phyloP scores from a whole-genome alignment of 2,888 invertebrate genomes.

The Drosophila planitibia region DNA sequence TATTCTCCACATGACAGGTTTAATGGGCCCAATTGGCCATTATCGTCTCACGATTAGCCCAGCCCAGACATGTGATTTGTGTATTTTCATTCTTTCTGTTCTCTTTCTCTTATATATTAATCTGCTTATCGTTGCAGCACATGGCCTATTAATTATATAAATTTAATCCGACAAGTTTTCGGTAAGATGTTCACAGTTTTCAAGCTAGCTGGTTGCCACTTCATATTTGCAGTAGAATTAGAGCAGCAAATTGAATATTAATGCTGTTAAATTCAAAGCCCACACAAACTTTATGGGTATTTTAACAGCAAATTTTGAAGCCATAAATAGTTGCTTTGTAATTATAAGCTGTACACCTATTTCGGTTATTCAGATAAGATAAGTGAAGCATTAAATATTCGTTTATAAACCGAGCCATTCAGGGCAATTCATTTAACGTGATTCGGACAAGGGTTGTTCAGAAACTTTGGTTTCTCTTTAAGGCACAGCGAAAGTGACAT shows the following conservation, averaged over 20 bases:
- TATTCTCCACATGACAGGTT: constrained; percentile 40
- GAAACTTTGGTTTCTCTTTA: constrained; percentile 12
- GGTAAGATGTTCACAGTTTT: background rate
- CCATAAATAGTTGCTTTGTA: background rate
- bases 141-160: background rate
- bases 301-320: background rate
- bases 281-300: background rate
- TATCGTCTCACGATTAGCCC: constrained; percentile 37
- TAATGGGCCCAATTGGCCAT: constrained; percentile 39
- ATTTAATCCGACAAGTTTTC: background rate
- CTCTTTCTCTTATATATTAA: background rate
- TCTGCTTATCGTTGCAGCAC: background rate
- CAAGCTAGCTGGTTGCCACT: background rate
- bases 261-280: background rate
- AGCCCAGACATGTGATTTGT: constrained; percentile 48
- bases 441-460: constrained; percentile 1
- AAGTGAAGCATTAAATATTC: constrained; percentile 1
- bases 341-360: background rate
- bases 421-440: constrained; percentile 3
- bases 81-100: background rate
- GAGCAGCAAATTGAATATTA: background rate
- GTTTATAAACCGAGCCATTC: background rate
- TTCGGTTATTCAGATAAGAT: constrained; percentile 35
- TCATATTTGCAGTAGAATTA: background rate
- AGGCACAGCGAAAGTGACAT: constrained; percentile 2